Percentiles rank a stretch among this genome's conserved stretches.
Conservation (phyloP, 2,888 invertebrate species). For the Dendrolimus pini region DNA sequence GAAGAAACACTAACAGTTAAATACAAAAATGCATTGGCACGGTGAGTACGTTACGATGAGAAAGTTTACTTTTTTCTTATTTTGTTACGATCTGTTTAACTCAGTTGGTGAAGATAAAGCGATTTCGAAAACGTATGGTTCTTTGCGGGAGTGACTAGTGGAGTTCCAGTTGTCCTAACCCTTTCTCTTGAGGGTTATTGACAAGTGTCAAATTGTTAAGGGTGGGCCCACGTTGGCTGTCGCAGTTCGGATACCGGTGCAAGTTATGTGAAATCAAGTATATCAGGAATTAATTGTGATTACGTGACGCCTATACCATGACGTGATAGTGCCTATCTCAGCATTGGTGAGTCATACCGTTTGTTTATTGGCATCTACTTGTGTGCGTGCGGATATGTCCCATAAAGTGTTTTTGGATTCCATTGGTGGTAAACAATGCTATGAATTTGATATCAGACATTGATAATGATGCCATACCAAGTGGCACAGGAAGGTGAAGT, state of each 20-base stretch:
- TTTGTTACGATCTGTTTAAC: slow-evolving; percentile 39
- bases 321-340: slow-evolving; percentile 61
- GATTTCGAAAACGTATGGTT: neutral
- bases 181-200: slow-evolving; percentile 53
- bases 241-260: slow-evolving; percentile 24
- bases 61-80: slow-evolving; percentile 66
- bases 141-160: neutral
- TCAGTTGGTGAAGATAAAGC: neutral
- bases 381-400: slow-evolving; percentile 59
- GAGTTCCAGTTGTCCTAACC: slow-evolving; percentile 39
- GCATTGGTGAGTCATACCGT: slow-evolving; percentile 60
- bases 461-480: slow-evolving; percentile 10
- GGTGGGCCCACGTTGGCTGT: slow-evolving; percentile 73
- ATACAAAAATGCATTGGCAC: slow-evolving; percentile 96
- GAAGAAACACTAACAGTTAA: slow-evolving; percentile 97
- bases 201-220: slow-evolving; percentile 67
- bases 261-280: slow-evolving; percentile 19
- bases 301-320: slow-evolving; percentile 38
- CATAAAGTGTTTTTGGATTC: slow-evolving; percentile 59
- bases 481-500: slow-evolving; percentile 4
- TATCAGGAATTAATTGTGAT: slow-evolving; percentile 27
- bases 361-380: slow-evolving; percentile 52
- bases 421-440: slow-evolving; percentile 51
- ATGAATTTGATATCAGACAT: slow-evolving; percentile 21
- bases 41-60: slow-evolving; percentile 86